Conservation (phyloP, 2,797 vertebrate species). For the Argya squamiceps region DNA sequence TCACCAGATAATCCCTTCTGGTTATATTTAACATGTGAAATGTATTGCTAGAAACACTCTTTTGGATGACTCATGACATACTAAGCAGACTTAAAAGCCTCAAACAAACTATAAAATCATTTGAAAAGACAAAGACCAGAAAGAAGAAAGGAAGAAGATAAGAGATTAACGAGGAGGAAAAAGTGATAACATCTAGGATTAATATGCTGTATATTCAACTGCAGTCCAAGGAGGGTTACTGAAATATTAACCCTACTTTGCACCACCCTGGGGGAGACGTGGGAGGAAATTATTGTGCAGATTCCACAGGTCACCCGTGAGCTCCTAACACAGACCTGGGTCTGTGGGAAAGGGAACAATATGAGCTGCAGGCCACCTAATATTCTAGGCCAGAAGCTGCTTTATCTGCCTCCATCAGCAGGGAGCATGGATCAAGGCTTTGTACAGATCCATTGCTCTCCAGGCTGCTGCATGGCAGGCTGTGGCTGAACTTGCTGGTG, state of each 20-base stretch:
- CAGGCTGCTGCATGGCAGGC: neutral
- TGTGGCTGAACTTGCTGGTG: neutral
- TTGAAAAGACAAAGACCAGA: slow-evolving; percentile 61
- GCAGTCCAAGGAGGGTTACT: neutral
- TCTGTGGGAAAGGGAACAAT: neutral
- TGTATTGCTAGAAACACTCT: slow-evolving; percentile 66
- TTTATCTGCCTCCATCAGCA: neutral
- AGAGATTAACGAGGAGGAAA: slow-evolving; percentile 49
- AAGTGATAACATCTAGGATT: slow-evolving; percentile 57
- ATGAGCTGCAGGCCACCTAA: neutral
- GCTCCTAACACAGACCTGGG: neutral
- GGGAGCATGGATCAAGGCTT: neutral
- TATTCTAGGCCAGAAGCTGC: neutral
- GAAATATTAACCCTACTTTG: slow-evolving; percentile 47
- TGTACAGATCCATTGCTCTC: fast-evolving
- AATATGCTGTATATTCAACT: slow-evolving; percentile 16
- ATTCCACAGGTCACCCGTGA: neutral
- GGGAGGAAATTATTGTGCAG: neutral
- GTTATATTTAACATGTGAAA: slow-evolving; percentile 68
- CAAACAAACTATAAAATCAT: slow-evolving; percentile 63
- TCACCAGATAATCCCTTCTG: slow-evolving; percentile 64
- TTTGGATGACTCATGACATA: slow-evolving; percentile 61
- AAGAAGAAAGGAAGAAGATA: slow-evolving; percentile 68
- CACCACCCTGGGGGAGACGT: neutral
- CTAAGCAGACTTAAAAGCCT: slow-evolving; percentile 63